phyloP scores from a whole-genome alignment of 2,113 vertebrate species.

The Morone chrysops region DNA sequence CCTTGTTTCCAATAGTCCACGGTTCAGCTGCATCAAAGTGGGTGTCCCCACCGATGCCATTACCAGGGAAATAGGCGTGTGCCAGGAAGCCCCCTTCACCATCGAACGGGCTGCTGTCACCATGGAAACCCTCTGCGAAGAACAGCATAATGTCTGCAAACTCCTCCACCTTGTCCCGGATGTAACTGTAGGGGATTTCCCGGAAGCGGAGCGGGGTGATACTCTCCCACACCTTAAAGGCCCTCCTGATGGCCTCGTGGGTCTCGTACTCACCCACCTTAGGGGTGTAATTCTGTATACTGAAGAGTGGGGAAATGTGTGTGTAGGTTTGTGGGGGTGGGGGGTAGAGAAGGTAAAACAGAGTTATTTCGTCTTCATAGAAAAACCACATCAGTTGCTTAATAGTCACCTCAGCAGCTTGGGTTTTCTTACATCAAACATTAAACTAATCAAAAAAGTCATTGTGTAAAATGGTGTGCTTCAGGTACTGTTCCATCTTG shows the following conservation, averaged over 20 bases:
- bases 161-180: constrained; percentile 87
- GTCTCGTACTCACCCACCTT: constrained; percentile 91
- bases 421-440: not conserved
- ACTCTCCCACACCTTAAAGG: constrained; percentile 90
- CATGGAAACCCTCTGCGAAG: constrained; percentile 94
- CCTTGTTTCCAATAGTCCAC: constrained; percentile 89
- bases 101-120: constrained; percentile 93
- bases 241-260: constrained; percentile 89
- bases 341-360: not conserved
- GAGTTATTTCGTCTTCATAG: not conserved
- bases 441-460: not conserved
- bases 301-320: constrained; percentile 41
- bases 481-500: not conserved
- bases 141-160: constrained; percentile 94
- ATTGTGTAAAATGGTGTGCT: not conserved
- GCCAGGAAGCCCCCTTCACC: constrained; percentile 93
- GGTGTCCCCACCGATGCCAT: constrained; percentile 92
- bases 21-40: constrained; percentile 94
- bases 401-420: not conserved
- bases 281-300: constrained; percentile 89
- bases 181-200: constrained; percentile 89
- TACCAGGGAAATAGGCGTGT: constrained; percentile 92
- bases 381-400: not conserved
- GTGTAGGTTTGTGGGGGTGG: not conserved
- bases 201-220: constrained; percentile 89